Conservation (phyloP, 2,888 invertebrate species). For the Acanthosepion esculentum region DNA sequence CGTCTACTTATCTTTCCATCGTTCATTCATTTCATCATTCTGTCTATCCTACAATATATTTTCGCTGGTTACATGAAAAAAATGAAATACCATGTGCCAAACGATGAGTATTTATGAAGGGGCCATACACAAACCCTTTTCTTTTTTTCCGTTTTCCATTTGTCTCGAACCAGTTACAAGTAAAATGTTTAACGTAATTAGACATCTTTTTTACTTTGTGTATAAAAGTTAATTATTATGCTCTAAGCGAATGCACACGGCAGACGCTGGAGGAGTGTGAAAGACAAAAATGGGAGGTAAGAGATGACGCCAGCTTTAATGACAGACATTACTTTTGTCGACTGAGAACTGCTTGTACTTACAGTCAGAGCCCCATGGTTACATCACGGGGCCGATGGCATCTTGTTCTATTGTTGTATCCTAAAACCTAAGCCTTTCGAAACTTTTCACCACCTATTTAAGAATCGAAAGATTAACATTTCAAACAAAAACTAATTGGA, state of each 20-base stretch:
- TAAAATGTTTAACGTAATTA: neutral
- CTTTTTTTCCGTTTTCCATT: neutral
- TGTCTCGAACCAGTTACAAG: neutral
- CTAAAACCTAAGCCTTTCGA: neutral
- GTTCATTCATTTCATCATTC: neutral
- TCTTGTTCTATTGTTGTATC: neutral
- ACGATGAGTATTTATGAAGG: neutral
- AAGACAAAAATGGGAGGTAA: neutral
- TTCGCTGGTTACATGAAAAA: neutral
- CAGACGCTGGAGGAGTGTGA: neutral
- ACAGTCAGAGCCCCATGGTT: neutral
- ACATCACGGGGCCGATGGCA: neutral
- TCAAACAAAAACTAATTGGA: too few species aligned
- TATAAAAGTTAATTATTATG: conserved; percentile 15
- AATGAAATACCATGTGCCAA: neutral
- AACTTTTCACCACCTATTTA: too few species aligned
- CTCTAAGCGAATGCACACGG: neutral
- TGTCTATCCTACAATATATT: neutral
- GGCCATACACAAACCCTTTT: neutral
- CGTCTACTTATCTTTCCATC: neutral
- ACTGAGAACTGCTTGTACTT: neutral
- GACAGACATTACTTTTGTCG: neutral
- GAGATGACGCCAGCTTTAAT: neutral
- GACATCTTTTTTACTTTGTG: neutral
- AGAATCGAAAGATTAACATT: too few species aligned